Base-by-base conservation (phyloP, 2,113 vertebrate genomes). In the Barbus barbus region DNA sequence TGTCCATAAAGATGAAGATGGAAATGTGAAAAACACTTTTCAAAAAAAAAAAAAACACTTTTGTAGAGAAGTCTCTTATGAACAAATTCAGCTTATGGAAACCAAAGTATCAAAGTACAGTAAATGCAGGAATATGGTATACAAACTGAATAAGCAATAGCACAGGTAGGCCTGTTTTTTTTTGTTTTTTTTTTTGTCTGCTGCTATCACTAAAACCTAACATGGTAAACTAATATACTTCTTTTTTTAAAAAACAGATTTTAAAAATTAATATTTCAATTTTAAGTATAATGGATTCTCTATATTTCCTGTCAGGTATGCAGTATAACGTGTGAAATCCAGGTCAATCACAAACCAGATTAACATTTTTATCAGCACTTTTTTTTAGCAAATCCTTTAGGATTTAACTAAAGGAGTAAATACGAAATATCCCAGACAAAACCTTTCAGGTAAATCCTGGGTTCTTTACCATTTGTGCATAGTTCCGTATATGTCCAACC, bases 291-390 rank as follows among this genome's bases (percentile, higher is more conserved):
- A 75, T 20, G 26, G 9, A 28, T 48, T 11, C 0, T 51, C 14
- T 31, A 28, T 51, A 53, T 53, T 76, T 53, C 5, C 4, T 33
- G 6, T 20, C 74, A 76, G 26, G 26, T 53, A 51, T 53, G 20
- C 53, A n/a, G 53, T 56, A 28, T 28, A 51, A 36, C 48, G 14
- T 31, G 46, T 7, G 26, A 53, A 24, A 73, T 73, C 36, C 20
- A 73, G 48, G 75, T 51, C 75, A 36, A 75, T 51, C 46, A 51
- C 26, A 53, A 53, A 22, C 20, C 75, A 78, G 38, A 78, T 60
- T 60, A 78, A 14, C 22, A 60, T 41, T 41, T 69, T 60, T 78
- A 38, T n/a, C 76, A 22, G 51, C 33, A 78, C 33, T 78, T 16
- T 14, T 75, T 46, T 18, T 61, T 61, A 7, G 20, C 41, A 78